Conservation (phyloP, 1,140 invertebrate genomes). For the Lordiphosa stackelbergi region DNA sequence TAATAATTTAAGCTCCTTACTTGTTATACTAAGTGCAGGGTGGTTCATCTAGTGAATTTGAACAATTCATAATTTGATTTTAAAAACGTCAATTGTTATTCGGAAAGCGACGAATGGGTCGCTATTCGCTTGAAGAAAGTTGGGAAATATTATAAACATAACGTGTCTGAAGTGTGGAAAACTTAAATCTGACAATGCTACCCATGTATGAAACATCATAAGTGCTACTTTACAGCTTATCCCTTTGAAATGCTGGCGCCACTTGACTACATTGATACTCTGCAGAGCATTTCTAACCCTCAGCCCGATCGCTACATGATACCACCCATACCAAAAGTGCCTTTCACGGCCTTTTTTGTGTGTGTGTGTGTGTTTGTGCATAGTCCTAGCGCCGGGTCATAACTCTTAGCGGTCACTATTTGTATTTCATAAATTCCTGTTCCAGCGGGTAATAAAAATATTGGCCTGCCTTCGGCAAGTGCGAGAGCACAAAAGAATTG, state of each 20-base stretch:
- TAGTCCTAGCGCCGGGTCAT: conserved; percentile 68
- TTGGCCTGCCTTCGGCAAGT: conserved; percentile 65
- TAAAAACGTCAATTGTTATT: no score
- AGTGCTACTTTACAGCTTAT: conserved; percentile 26
- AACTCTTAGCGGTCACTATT: conserved; percentile 67
- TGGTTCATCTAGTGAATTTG: no score
- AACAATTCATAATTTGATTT: no score
- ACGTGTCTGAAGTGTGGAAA: no score
- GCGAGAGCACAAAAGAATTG: conserved; percentile 66
- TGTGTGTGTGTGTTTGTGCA: conserved; percentile 11
- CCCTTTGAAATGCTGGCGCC: conserved; percentile 38
- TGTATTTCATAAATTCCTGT: conserved; percentile 52
- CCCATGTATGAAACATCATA: background rate
- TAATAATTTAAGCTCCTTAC: no score
- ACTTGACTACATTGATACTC: conserved; percentile 12
- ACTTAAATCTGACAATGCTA: background rate
- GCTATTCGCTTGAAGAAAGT: no score
- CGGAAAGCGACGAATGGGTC: no score
- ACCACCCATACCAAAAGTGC: conserved; percentile 39
- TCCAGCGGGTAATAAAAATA: conserved; percentile 66
- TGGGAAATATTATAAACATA: no score
- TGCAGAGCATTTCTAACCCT: conserved; percentile 7
- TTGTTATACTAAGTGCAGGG: no score
- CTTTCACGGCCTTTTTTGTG: conserved; percentile 57
- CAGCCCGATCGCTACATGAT: conserved; percentile 36